Evolutionary conservation across 2,797 vertebrate species (phyloP).

Genomic region (Sus cebifrons): DNA sequence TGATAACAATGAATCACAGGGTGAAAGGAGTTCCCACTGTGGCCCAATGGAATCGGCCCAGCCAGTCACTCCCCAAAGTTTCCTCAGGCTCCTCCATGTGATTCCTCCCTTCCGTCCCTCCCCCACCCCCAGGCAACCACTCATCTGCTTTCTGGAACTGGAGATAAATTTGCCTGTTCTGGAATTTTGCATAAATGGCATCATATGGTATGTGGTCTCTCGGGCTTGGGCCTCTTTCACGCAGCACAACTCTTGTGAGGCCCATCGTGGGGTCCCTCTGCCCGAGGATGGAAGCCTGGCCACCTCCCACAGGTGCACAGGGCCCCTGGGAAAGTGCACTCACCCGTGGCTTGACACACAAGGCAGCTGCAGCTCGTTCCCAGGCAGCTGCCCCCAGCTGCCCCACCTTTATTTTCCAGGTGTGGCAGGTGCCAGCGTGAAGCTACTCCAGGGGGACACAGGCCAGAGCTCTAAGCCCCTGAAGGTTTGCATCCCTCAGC

Average conservation of each 20-base stretch:
- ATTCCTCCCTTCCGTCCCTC: background rate
- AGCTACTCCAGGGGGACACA: background rate
- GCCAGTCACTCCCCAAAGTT: background rate
- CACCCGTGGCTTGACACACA: background rate
- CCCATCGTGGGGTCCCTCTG: background rate
- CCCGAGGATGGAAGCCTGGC: background rate
- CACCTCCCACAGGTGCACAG: background rate
- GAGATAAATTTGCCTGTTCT: background rate
- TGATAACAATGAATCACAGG: background rate
- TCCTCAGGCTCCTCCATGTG: background rate
- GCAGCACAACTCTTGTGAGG: background rate
- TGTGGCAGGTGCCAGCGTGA: background rate
- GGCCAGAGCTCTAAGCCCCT: background rate
- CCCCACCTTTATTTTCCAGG: background rate
- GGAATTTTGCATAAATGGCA: constrained; percentile 15
- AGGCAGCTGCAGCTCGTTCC: background rate
- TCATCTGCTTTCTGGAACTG: background rate
- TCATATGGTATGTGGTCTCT: background rate
- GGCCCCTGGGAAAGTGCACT: constrained; percentile 5
- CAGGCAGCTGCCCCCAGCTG: background rate
- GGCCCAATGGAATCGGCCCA: no score
- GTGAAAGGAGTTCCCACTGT: background rate
- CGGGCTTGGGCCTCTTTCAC: background rate
- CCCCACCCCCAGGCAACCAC: background rate
- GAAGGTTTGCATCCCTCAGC: background rate